A percentile compares a stretch with the other conserved stretches of the same genome.
phyloP scores from a whole-genome alignment of 2,113 vertebrate species.

The Epinephelus lanceolatus region DNA sequence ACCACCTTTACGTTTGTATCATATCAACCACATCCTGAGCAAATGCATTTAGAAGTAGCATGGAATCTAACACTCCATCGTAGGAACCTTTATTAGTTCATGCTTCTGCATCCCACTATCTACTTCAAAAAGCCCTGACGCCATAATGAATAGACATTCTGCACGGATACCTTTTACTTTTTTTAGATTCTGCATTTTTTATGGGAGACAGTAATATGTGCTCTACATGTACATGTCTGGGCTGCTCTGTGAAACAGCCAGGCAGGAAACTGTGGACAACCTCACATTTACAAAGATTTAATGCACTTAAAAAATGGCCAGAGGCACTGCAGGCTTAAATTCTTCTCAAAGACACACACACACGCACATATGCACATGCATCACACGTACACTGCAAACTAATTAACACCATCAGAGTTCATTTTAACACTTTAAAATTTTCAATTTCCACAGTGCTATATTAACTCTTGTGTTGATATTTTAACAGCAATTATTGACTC shows the following conservation, averaged over 20 bases:
- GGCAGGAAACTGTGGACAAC: slow-evolving; percentile 28
- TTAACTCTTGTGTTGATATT: background rate
- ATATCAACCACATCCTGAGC: slow-evolving; percentile 37
- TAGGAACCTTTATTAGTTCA: slow-evolving; percentile 32
- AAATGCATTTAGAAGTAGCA: slow-evolving; percentile 38
- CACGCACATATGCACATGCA: background rate
- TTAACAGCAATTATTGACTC: background rate
- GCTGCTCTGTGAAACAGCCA: slow-evolving; percentile 39
- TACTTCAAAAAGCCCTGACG: slow-evolving; percentile 40
- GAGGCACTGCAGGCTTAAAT: slow-evolving; percentile 34
- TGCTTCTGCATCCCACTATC: slow-evolving; percentile 30
- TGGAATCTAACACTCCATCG: slow-evolving; percentile 24
- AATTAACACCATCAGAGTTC: background rate
- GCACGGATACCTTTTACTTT: slow-evolving; percentile 29
- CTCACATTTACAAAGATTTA: slow-evolving; percentile 41
- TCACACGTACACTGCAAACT: background rate
- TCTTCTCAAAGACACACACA: slow-evolving; percentile 9
- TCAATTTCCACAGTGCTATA: background rate
- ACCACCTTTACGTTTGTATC: slow-evolving; percentile 45
- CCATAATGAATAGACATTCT: slow-evolving; percentile 56
- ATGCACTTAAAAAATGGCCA: slow-evolving; percentile 46
- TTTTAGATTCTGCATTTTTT: slow-evolving; percentile 43
- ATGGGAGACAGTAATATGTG: slow-evolving; percentile 47
- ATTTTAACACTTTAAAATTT: background rate
- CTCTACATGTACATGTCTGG: slow-evolving; percentile 36